A percentile compares a stretch with the other conserved stretches of the same genome.
phyloP scores from a whole-genome alignment of 2,113 vertebrate species.

The Rhineura floridana region DNA sequence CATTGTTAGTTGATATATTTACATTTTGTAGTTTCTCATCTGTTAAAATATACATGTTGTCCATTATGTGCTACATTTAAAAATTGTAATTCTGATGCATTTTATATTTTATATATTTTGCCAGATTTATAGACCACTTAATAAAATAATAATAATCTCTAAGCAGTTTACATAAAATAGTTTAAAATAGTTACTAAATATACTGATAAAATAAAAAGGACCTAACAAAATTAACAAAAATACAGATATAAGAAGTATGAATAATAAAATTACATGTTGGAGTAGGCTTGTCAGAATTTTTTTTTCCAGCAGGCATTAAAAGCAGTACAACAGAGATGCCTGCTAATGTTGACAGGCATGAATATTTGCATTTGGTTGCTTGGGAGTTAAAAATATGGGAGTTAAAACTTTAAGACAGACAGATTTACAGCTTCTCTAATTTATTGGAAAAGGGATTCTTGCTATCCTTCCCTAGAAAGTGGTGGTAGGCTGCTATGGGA shows the following conservation, averaged over 20 bases:
- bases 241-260: no score
- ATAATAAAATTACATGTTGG: no score
- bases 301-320: background rate
- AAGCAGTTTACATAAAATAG: no score
- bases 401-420: background rate
- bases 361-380: background rate
- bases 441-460: background rate
- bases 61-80: background rate
- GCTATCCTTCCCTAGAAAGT: background rate
- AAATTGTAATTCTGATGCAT: background rate
- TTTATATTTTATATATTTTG: no score
- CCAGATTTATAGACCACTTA: no score
- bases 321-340: no score
- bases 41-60: background rate
- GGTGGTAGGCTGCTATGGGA: background rate
- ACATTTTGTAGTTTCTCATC: background rate
- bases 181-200: no score
- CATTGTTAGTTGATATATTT: background rate
- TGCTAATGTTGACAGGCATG: background rate
- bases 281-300: no score
- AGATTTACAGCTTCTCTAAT: constrained; percentile 8
- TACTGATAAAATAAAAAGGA: no score
- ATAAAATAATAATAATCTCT: no score
- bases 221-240: no score
- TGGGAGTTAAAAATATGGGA: background rate